Conservation (phyloP, 2,797 vertebrate genomes). For the Hylomyscus alleni region DNA sequence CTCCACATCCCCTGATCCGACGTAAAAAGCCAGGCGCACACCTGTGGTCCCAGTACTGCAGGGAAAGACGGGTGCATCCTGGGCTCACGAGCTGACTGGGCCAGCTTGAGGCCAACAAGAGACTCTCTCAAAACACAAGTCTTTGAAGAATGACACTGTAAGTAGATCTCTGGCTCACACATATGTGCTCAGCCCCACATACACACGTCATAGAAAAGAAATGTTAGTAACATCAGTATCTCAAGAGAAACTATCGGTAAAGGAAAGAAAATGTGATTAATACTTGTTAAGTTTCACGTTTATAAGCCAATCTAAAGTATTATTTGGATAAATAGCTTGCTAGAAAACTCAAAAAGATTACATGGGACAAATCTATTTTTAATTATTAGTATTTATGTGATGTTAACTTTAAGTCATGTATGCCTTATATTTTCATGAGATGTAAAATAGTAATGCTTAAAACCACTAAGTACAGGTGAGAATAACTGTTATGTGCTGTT, state of each 20-base stretch:
- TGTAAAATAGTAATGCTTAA: constrained; percentile 36
- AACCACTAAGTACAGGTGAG: neutral
- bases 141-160: neutral
- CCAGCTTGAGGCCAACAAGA: neutral
- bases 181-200: neutral
- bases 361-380: neutral
- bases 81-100: neutral
- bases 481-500: neutral
- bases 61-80: neutral
- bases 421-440: constrained; percentile 40
- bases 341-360: neutral
- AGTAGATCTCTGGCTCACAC: neutral
- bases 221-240: constrained; percentile 5
- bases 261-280: neutral
- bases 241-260: neutral
- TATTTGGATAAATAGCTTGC: neutral
- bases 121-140: neutral
- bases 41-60: neutral
- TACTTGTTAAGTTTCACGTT: neutral
- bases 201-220: neutral
- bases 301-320: neutral
- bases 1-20: neutral
- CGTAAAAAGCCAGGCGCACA: neutral
- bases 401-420: neutral
- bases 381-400: constrained; percentile 3